Evolutionary conservation across 2,113 vertebrate genomes (phyloP), one percentile per base, ranked within the genome.

Genomic region (Hypomesus transpacificus): DNA sequence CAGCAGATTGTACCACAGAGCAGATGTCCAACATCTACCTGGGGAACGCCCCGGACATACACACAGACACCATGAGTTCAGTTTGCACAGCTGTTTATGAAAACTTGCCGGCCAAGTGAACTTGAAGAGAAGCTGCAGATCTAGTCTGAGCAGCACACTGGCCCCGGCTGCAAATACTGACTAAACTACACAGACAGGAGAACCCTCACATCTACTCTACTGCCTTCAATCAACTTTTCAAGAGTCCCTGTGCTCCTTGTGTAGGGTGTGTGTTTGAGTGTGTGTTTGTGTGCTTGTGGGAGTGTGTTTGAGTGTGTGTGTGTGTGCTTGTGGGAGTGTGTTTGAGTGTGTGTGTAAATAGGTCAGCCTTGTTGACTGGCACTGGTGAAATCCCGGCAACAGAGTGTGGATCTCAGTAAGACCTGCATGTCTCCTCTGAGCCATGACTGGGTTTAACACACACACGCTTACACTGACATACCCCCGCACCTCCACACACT

Each of bases 321-420:
- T n/a, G 3, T 14, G 18, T 21, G 67, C n/a, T 7, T 31, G 53
- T 57, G 26, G 67, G 72, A 64, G 68, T 77, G 71, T 71, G 66
- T 69, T 17, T 75, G 72, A 61, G 31, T 74, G 69, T 71, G 54
- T 0, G 50, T 78, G 84, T 81, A 81, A 62, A 51, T 85, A 83
- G 82, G 85, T 88, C 85, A 85, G 53, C 73, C 76, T 76, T 83
- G 71, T 79, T 84, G 68, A 84, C 82, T 76, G 74, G 73, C 71
- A 69, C 77, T 39, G 50, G 61, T 78, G 82, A 77, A 82, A 84
- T 82, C 74, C 85, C 74, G 64, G 70, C 78, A 81, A 70, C 80
- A 82, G 83, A 86, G 79, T 78, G 21, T 71, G 78, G 66, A 65
- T 67, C 73, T 86, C 71, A 58, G 73, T 76, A 76, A 61, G 52